Evolutionary conservation across 2,113 vertebrate species (phyloP).

Genomic region (Acanthochromis polyacanthus): DNA sequence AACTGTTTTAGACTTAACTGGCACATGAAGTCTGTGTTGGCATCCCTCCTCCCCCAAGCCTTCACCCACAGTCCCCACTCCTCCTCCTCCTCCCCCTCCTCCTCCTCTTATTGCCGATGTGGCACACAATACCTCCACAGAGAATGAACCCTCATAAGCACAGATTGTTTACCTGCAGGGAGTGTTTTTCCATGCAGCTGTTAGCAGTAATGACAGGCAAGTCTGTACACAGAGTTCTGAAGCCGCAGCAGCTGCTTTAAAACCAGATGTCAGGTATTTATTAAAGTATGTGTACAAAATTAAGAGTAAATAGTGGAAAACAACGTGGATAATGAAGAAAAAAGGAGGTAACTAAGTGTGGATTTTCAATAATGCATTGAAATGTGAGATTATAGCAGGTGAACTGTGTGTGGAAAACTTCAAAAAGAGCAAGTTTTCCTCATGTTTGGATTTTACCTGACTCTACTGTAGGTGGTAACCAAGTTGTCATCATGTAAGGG

Average conservation of each 20-base stretch:
- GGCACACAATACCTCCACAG: constrained; percentile 88
- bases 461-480: background rate
- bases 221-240: background rate
- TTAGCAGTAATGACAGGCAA: constrained; percentile 8
- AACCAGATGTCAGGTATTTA: background rate
- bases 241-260: background rate
- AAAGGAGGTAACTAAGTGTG: no score
- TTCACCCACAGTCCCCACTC: constrained; percentile 76
- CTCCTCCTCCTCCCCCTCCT: constrained; percentile 42
- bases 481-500: background rate
- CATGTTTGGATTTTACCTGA: background rate
- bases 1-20: background rate
- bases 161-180: constrained; percentile 51
- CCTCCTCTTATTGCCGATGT: constrained; percentile 88
- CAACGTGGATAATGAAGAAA: no score
- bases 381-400: no score
- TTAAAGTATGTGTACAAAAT: background rate
- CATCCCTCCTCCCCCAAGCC: constrained; percentile 53
- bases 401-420: no score
- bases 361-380: no score
- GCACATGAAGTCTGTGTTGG: background rate
- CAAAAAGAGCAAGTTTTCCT: no score
- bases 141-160: constrained; percentile 22
- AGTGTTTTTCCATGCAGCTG: constrained; percentile 24
- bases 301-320: no score